Evolutionary conservation across 2,113 vertebrate genomes (phyloP), one percentile per base, ranked within the genome.

Genomic region (Grammatotria lemairii): DNA sequence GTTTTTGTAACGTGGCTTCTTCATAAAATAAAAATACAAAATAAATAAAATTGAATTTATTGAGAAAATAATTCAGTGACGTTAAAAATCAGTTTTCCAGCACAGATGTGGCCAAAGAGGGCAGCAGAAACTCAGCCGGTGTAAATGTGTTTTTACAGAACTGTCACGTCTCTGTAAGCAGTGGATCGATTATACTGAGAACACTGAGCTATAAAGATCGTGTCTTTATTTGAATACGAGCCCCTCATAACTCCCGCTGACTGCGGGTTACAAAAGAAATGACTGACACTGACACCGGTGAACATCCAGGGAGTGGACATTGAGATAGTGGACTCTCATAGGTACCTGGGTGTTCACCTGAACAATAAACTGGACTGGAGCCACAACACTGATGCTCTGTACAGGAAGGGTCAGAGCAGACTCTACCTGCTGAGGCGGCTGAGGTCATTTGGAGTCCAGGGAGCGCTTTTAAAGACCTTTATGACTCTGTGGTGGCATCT

Each of bases 11-110:
- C 5, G 14, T 31, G 28, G 7, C 28, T 33, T 60, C 9, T 19
- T 33, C 9, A 33, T 63, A 4, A 63, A 33, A 60, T 60, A 31
- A 19, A 58, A 58, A 58, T 58, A 28, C 0, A 58, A 58, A 57
- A 57, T 5, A 8, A 63, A 33, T 1, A 33, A 33, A 63, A 60
- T 19, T 1, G 0, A 2, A 33, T 63, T 1, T 11, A 63, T 11
- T 33, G 28, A 63, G 28, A 7, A 33, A 63, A 63, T 11, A 33
- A 33, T 63, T 11, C 0, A 19, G 9, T 35, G 16, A 35, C 9
- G 16, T 11, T 63, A 35, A 63, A 63, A 19, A 63, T 63, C 28
- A 2, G 58, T 33, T 33, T 63, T 58, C 5, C 13, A 16, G 55
- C 23, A 58, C 0, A 9, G 23, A 63, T 63, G 58, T 19, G 58